Evolutionary conservation across 2,888 invertebrate genomes (phyloP).

Genomic region (Drosophila colorata): DNA sequence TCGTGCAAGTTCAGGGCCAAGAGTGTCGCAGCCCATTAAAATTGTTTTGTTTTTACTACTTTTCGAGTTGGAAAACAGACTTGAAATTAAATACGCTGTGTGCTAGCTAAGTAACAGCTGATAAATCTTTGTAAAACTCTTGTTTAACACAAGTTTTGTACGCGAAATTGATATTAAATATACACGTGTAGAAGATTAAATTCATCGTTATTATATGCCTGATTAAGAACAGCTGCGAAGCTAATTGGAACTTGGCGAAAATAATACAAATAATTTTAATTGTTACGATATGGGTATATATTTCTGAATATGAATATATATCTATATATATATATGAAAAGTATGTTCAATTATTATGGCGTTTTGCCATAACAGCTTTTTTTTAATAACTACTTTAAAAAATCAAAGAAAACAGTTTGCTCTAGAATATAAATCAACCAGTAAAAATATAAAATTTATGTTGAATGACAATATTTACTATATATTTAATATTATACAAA

Average conservation of each 20-base stretch:
- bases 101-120: conserved; percentile 15
- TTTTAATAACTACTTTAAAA: too few relatives aligned
- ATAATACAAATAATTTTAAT: not conserved
- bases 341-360: too few relatives aligned
- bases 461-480: too few relatives aligned
- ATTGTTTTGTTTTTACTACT: conserved; percentile 26
- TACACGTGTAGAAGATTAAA: not conserved
- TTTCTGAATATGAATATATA: not conserved
- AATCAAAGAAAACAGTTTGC: too few relatives aligned
- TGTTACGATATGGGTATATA: not conserved
- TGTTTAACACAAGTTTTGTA: not conserved
- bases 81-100: conserved; percentile 7
- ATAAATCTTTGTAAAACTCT: conserved; percentile 9
- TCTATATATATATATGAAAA: too few relatives aligned
- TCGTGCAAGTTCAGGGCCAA: conserved; percentile 68
- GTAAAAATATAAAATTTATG: too few relatives aligned
- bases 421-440: too few relatives aligned
- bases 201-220: not conserved
- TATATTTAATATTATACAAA: too few relatives aligned
- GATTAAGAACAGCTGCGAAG: conserved; percentile 31
- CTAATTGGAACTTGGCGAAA: not conserved
- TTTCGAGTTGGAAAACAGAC: conserved; percentile 28
- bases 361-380: too few relatives aligned
- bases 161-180: conserved; percentile 3
- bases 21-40: conserved; percentile 37